Base-by-base conservation (phyloP, 2,888 invertebrate species). In the Hecatera dysodea region DNA sequence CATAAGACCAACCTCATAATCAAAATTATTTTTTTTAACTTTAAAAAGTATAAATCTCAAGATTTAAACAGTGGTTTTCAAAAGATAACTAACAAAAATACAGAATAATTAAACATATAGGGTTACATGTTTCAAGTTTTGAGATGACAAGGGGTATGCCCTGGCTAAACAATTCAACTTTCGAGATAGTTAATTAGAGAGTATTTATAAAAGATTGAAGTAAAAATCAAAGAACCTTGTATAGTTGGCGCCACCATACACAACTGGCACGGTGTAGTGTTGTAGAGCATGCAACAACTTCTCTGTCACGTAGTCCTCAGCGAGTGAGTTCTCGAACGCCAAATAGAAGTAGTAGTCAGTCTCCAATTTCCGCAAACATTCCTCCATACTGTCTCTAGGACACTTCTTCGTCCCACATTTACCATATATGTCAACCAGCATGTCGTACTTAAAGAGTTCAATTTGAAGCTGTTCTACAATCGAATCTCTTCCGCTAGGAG, bases 211-310 rank as follows among this genome's bases (percentile, higher is more conserved):
- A 7, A 8, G 6, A 33, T 7, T 33, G 8, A 8, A 33, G 33
- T 0, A 33, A 33, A 33, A 33, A 33, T 39, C 7, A 22, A 50
- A 12, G n/a, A 27, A 93, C 94, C 94, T 92, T 29, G 93, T 88
- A 73, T 94, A 94, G 72, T 94, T 91, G 29, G 94, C 93, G 2
- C 86, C 92, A n/a, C 94, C 94, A 71, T 84, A 94, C 0, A 94
- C 94, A 48, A 94, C 86, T 7, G 94, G 94, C 17, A 94, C 86
- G 0, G 90, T 87, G 63, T 90, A 88, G 75, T 92, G 84, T 55
- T 90, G 82, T 52, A 94, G 86, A 3, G 89, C 89, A 57, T 86
- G 76, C 19, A 94, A 72, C 70, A 94, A 64, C 78, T 94, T 94
- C 79, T 94, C 94, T 3, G 94, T 94, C 1, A 94, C 94, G 61